Base-by-base conservation (phyloP, 64 coral and sea anemone genomes). In the Porites lutea region DNA sequence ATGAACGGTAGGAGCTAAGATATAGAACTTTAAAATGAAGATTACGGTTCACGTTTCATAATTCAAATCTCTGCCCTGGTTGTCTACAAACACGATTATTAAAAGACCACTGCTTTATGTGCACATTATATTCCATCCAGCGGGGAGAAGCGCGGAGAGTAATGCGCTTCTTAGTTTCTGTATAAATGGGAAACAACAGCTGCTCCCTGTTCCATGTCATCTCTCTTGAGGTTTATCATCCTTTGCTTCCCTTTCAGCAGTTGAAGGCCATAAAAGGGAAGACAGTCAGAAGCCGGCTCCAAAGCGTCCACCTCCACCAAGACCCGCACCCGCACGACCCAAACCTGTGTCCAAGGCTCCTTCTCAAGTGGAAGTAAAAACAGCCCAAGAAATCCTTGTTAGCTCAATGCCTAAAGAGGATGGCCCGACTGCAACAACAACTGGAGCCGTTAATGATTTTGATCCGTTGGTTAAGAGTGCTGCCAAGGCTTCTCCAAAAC, bases 241-340 rank as follows among this genome's bases (percentile, higher is more conserved):
- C 14, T 8, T 76, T 51, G 10, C 15, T 47, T 76, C 8, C 15
- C 4, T 51, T 50, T 83, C 13, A 62, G 10, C 46, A 83, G 80
- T 22, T 67, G 80, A 67, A 84, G 55, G 46, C 22, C 61, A 45
- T 22, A 83, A 76, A 83, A 66, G 18, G 6, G 64, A 82, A 44
- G 86, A 89, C 50, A 89, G 55, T 44, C 27, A 59, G 63, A 67
- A 75, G 67, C 44, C 50, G 6, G 77, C 58, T 4, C 95, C 95
- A 10, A 97, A 76, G 51, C 82, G 95, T 22, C 91, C 92, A 6
- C 88, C 92, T 51, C 95, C 95, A 9, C 95, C 95, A 4, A 93
- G 89, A 50, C 83, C 95, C 13, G 88, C 69, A 7, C 64, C 63
- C 51, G 82, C 61, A 43, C 94, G 89, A 75, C 76, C 92, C 12